Conservation (phyloP, 2,113 vertebrate genomes). For the Herpetotheres cachinnans region DNA sequence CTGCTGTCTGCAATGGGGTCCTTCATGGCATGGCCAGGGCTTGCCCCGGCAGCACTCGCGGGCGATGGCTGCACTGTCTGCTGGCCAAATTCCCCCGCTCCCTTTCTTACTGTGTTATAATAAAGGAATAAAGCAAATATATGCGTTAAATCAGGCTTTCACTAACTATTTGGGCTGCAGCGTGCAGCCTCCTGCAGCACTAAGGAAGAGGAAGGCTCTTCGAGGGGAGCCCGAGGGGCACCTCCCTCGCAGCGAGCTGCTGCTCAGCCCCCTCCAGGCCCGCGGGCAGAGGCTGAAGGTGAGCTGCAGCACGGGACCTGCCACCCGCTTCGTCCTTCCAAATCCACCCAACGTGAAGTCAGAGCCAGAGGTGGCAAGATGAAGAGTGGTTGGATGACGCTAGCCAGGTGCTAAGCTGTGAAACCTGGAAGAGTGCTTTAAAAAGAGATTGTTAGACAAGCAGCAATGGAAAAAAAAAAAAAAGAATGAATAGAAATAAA, state of each 20-base stretch:
- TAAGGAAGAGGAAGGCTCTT: background rate
- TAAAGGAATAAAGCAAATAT: background rate
- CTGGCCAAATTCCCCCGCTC: background rate
- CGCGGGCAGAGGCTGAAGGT: background rate
- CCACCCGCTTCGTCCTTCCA: background rate
- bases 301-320: background rate
- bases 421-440: background rate
- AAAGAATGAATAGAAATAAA: background rate
- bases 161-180: background rate
- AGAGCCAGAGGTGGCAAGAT: background rate
- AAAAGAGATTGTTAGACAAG: background rate
- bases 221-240: background rate
- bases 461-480: background rate
- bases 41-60: conserved; percentile 59
- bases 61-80: conserved; percentile 13
- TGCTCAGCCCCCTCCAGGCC: background rate
- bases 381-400: background rate
- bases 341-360: background rate
- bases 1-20: conserved; percentile 55
- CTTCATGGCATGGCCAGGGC: background rate
- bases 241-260: background rate
- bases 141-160: background rate
- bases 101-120: background rate
- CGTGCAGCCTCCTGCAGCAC: background rate
- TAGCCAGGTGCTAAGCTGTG: background rate